Base-by-base conservation (phyloP, 2,113 vertebrate genomes). In the Diglossa brunneiventris region DNA sequence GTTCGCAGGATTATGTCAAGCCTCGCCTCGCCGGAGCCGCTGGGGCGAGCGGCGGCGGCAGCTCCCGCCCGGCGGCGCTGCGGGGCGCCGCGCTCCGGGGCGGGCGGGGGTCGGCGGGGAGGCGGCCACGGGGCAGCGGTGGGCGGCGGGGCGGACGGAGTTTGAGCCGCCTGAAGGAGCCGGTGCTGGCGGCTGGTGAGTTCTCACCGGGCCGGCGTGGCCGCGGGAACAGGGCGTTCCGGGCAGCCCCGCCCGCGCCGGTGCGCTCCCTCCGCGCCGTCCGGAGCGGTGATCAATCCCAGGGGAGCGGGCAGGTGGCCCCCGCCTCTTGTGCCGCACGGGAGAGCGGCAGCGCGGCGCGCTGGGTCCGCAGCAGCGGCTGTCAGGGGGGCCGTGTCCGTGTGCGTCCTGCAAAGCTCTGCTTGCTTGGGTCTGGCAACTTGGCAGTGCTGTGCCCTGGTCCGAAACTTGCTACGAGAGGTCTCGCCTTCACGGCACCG, bases 391-490 rank as follows among this genome's bases (percentile, higher is more conserved):
- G 85, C 84, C 22, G 75, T 37, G 78, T 47, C 88, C 14, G 62
- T 47, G 1, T 84, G 89, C 72, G 62, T 92, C 2, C 49, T 9
- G 83, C 70, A 70, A 69, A 53, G 76, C 87, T 20, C 49, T 1
- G 7, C 15, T 64, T 35, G 42, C 66, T 31, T 7, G 7, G 77
- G 11, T 50, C 55, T 20, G 55, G 18, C 41, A 96, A 97, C 87
- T 97, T 96, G 95, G 63, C 82, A 42, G 88, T 72, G 31, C 7
- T 84, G 93, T 87, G 96, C 92, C 91, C 73, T 42, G 58, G 58
- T 87, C 93, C 89, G 30, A 97, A 98, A 98, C 97, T 98, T 98
- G 83, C 20, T 76, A 46, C 63, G 49, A 18, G 46, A 70, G 87
- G 41, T 89, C 50, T 95, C 23, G 30, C 77, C 62, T 90, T 47